Base-by-base conservation (phyloP, 2,113 vertebrate species). In the Gymnocephalus cernua region DNA sequence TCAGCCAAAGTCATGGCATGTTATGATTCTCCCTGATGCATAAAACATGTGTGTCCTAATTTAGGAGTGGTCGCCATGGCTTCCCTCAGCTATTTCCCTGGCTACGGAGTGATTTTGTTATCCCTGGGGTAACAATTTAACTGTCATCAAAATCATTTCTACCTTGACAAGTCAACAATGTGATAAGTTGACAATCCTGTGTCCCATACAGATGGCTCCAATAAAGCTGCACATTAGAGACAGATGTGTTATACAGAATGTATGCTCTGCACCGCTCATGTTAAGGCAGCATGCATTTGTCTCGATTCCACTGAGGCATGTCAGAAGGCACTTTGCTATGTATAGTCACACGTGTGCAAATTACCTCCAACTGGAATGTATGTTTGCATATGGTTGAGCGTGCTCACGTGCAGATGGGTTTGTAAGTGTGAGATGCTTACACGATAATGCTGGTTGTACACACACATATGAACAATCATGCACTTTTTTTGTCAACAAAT, bases 11-110 rank as follows among this genome's bases (percentile, higher is more conserved):
- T 81, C 68, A 45, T 72, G 83, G 72, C 79, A 70, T 85, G 83
- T 88, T 88, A 53, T 75, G 86, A 83, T 88, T 88, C 76, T 63
- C n/a, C 63, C 13, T 80, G 80, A 88, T 93, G 83, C 91, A 93
- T 94, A 85, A 93, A 91, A 74, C 86, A 93, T 90, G 53, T 38
- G 65, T 86, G 81, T 75, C 74, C 91, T 80, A 88, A 79, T 90
- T 92, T 91, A 70, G 32, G 15, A 41, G 18, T 58, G 54, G 53
- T 18, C 29, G 82, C 53, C 54, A 45, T 59, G 10, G 4, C 81
- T 83, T 59, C 64, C 67, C 65, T 88, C 79, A 85, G 89, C 82
- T 79, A 21, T 73, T 88, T 88, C 74, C 57, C 19, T 0, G 82
- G 69, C 74, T 70, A 54, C 64, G 3, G 74, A 63, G 44, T 83